A percentile compares a stretch with the other conserved stretches of the same genome.
Evolutionary conservation across 2,888 invertebrate genomes (phyloP).

Genomic region (Euplexia lucipara): DNA sequence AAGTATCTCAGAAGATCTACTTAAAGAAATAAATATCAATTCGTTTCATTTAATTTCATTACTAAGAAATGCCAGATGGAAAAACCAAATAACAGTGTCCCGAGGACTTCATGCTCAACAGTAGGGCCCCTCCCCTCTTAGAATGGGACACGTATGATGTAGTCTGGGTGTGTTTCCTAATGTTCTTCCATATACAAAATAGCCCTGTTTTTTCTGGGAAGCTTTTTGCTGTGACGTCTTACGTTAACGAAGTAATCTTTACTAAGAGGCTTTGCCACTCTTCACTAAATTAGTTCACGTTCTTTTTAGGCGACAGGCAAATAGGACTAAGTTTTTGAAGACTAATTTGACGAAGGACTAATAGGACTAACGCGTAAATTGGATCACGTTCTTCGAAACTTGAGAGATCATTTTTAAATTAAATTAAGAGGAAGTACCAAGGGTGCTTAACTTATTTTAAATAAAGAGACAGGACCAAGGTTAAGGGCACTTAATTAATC

Average conservation of each 20-base stretch:
- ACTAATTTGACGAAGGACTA: background rate
- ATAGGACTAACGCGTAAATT: background rate
- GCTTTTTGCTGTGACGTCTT: constrained; percentile 3
- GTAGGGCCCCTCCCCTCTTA: too few species aligned
- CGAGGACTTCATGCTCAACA: too few species aligned
- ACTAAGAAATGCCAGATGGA: too few species aligned
- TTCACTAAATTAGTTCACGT: constrained; percentile 30
- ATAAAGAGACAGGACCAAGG: background rate
- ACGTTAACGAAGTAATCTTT: constrained; percentile 29
- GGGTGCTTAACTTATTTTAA: too few species aligned
- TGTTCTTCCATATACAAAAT: constrained; percentile 1
- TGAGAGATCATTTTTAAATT: background rate
- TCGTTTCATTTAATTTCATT: too few species aligned
- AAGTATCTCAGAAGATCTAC: too few species aligned
- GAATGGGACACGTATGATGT: too few species aligned
- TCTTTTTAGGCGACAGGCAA: background rate
- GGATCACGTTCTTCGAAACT: background rate
- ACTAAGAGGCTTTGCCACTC: constrained; percentile 19
- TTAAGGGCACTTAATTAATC: too few species aligned
- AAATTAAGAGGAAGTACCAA: background rate
- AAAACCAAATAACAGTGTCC: too few species aligned
- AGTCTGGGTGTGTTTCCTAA: too few species aligned
- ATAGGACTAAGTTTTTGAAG: background rate
- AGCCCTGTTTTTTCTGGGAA: constrained; percentile 10
- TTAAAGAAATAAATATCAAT: too few species aligned